Percentiles rank a stretch among this genome's conserved stretches.
Conservation (phyloP, 2,797 vertebrate species). For the Amniataba percoides region DNA sequence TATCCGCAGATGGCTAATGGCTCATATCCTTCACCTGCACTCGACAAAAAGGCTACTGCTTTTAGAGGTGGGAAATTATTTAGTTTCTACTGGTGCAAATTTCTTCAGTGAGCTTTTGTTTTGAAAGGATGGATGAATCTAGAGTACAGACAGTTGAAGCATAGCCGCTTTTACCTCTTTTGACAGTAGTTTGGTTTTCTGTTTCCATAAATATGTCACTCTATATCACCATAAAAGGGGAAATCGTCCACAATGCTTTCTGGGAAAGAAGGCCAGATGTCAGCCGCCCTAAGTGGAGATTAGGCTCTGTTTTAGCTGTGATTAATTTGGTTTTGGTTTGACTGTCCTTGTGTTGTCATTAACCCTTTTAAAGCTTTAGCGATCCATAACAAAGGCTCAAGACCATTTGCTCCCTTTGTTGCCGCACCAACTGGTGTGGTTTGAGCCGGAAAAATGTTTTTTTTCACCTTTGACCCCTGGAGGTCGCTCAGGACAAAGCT, state of each 20-base stretch:
- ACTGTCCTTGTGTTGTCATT: slow-evolving; percentile 37
- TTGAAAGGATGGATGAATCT: neutral
- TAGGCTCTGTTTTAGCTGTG: slow-evolving; percentile 26
- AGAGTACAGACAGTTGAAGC: neutral
- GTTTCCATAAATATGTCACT: slow-evolving; percentile 4
- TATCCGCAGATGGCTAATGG: slow-evolving; percentile 12
- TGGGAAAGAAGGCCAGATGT: slow-evolving; percentile 33
- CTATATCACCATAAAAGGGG: neutral
- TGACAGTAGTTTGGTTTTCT: slow-evolving; percentile 7
- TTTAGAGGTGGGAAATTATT: neutral
- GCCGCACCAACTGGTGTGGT: slow-evolving; percentile 18
- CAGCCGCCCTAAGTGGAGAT: slow-evolving; percentile 31
- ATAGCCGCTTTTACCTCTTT: neutral
- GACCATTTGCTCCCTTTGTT: slow-evolving; percentile 13
- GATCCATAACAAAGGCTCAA: slow-evolving; percentile 23
- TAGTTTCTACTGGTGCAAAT: neutral
- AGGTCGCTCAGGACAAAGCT: slow-evolving; percentile 18
- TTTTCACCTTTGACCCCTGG: slow-evolving; percentile 46
- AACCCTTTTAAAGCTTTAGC: slow-evolving; percentile 33
- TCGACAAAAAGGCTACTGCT: neutral
- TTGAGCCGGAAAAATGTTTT: slow-evolving; percentile 20
- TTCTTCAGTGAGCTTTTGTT: slow-evolving; percentile 14
- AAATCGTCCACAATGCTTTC: neutral
- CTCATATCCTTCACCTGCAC: neutral
- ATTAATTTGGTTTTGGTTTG: slow-evolving; percentile 26